Percentiles rank a stretch among this genome's conserved stretches.
Evolutionary conservation across 2,113 vertebrate genomes (phyloP).

Genomic region (Myotis lucifugus): DNA sequence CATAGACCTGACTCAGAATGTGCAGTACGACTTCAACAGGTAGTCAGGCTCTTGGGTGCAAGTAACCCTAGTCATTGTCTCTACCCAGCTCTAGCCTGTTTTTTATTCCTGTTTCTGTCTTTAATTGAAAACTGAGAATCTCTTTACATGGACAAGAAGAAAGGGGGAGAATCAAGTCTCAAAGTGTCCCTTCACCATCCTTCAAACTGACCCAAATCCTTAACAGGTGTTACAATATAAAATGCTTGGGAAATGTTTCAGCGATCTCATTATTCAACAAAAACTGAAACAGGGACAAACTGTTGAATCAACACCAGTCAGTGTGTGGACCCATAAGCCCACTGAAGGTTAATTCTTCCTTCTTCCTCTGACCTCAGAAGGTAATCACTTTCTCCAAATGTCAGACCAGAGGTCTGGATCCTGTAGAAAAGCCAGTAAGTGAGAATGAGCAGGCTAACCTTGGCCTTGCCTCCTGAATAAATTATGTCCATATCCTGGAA

Average conservation of each 20-base stretch:
- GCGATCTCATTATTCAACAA: neutral
- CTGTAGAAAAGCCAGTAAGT: neutral
- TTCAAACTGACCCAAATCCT: neutral
- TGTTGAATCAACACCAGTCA: neutral
- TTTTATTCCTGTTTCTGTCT: neutral
- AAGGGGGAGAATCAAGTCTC: neutral
- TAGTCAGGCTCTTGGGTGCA: conserved; percentile 74
- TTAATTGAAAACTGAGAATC: neutral
- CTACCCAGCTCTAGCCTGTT: neutral
- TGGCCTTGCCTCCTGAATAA: neutral
- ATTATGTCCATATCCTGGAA: neutral
- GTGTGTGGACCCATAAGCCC: neutral
- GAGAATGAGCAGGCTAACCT: neutral
- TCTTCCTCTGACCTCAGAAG: neutral
- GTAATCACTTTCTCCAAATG: neutral
- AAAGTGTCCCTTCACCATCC: neutral
- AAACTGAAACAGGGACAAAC: neutral
- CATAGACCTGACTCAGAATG: conserved; percentile 96
- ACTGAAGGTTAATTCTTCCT: neutral
- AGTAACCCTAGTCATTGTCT: no score
- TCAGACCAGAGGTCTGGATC: neutral
- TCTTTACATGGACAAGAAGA: neutral
- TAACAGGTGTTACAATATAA: neutral
- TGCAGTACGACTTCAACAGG: conserved; percentile 98
- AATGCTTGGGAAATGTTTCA: neutral